Percentiles rank a stretch among this genome's conserved stretches.
phyloP scores from a whole-genome alignment of 2,888 invertebrate genomes.

The Aphidoletes aphidimyza region DNA sequence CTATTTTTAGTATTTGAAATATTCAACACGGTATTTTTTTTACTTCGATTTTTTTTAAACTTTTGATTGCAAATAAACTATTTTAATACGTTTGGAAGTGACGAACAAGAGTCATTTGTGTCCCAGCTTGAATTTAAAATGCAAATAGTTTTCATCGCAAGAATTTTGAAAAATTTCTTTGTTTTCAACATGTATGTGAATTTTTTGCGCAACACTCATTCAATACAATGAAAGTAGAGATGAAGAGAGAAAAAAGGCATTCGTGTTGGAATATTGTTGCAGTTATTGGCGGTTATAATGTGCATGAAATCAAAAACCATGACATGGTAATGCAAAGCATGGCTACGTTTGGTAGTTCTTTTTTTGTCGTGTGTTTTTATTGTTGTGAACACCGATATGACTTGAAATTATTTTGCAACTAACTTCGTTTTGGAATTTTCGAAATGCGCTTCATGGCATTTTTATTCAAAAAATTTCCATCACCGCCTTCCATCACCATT shows the following conservation, averaged over 20 bases:
- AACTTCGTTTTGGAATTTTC: neutral
- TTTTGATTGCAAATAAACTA: no score
- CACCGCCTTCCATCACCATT: neutral
- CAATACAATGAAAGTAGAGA: neutral
- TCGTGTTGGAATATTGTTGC: constrained; percentile 43
- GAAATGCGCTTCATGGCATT: neutral
- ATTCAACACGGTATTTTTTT: no score
- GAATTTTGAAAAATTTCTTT: no score
- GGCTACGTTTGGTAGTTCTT: neutral
- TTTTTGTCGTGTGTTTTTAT: neutral
- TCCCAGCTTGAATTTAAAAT: no score
- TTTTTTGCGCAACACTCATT: constrained; percentile 28
- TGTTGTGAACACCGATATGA: no score
- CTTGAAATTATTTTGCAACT: neutral
- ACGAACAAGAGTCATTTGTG: no score
- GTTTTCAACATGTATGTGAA: neutral
- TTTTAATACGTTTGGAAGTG: no score
- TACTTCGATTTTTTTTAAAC: no score
- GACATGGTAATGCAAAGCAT: neutral
- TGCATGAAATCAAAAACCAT: neutral
- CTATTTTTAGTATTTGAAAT: no score
- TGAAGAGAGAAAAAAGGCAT: constrained; percentile 21
- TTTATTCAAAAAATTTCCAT: no score
- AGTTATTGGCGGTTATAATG: constrained; percentile 31
- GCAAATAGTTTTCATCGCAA: no score